Base-by-base conservation (phyloP, 2,888 invertebrate genomes). In the Thumatha senex region DNA sequence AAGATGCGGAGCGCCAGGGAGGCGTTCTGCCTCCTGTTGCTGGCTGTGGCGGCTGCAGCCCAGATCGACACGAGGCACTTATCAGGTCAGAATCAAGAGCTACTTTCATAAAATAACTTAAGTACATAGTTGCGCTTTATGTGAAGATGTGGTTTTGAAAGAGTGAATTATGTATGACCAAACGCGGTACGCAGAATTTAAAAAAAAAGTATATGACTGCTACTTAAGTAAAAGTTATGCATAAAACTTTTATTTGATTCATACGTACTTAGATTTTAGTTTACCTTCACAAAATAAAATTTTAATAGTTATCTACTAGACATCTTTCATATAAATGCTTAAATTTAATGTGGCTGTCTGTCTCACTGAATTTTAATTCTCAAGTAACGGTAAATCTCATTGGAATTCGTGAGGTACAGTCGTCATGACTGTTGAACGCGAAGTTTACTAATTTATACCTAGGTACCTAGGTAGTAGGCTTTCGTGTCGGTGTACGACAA, bases 1-100 rank as follows among this genome's bases (percentile, higher is more conserved):
- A 81, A 77, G 73, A 90, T 90, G 90, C 82, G 84, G 86, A 78
- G 83, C 87, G 90, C 88, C 89, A 77, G 79, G 74, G 78, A 77
- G 86, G 89, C 88, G 86, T 87, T 83, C 84, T 88, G 87, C 78
- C 82, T 87, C 71, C 76, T 82, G 51, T 67, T 84, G 77, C 65
- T 85, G 74, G 78, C 77, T 52, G 82, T 75, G 34, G 76, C 78
- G 57, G 82, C 77, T 53, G 82, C 84, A 61, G 89, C 87, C 48
- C 85, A 86, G 72, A 59, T 79, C 51, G 89, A 89, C 82, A 86
- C 89, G 63, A 84, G 86, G 70, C 85, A 86, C 68, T 78, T 90
- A 84, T 82, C 90, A 90, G 90, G 90, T 89, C 66, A 78, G 70
- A 58, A 57, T 54, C 48, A 29, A 33, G 12, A 40, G 34, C 31